A percentile compares a stretch with the other conserved stretches of the same genome.
phyloP scores from a whole-genome alignment of 2,888 invertebrate genomes.

The Napeogenes sylphis region DNA sequence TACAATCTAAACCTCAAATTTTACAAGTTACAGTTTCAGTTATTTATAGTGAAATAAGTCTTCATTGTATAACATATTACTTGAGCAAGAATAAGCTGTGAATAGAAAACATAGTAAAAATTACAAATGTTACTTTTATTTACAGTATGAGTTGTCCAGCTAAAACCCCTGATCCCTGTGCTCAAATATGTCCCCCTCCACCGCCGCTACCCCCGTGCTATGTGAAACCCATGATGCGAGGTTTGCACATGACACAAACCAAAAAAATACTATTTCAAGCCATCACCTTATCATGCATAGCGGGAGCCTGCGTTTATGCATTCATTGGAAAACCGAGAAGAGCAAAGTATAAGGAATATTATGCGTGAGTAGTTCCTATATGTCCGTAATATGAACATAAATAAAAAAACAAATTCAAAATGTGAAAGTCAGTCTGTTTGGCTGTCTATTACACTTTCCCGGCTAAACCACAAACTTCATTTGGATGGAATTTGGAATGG shows the following conservation, averaged over 20 bases:
- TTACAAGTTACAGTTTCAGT: too few species aligned
- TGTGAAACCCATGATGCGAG: constrained; percentile 81
- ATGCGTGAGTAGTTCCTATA: constrained; percentile 78
- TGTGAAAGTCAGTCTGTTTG: too few species aligned
- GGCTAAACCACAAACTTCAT: too few species aligned
- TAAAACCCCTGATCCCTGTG: constrained; percentile 48
- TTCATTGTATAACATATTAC: too few species aligned
- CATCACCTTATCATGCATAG: constrained; percentile 47
- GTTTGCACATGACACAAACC: constrained; percentile 81
- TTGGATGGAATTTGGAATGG: too few species aligned
- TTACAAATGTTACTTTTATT: background rate
- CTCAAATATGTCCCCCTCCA: constrained; percentile 49
- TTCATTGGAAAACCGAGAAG: constrained; percentile 75
- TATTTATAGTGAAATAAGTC: too few species aligned
- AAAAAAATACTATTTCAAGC: constrained; percentile 77
- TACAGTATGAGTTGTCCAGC: constrained; percentile 34
- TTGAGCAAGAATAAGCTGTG: too few species aligned
- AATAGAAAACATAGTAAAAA: too few species aligned
- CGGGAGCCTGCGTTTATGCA: constrained; percentile 67
- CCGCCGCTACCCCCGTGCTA: constrained; percentile 48
- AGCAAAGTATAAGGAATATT: constrained; percentile 83
- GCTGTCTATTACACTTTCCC: too few species aligned
- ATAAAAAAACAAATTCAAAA: background rate
- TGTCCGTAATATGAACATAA: background rate
- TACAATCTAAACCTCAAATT: too few species aligned